A percentile compares a stretch with the other conserved stretches of the same genome.
Conservation (phyloP, 2,888 invertebrate genomes). For the Dicranocentrus wangi region DNA sequence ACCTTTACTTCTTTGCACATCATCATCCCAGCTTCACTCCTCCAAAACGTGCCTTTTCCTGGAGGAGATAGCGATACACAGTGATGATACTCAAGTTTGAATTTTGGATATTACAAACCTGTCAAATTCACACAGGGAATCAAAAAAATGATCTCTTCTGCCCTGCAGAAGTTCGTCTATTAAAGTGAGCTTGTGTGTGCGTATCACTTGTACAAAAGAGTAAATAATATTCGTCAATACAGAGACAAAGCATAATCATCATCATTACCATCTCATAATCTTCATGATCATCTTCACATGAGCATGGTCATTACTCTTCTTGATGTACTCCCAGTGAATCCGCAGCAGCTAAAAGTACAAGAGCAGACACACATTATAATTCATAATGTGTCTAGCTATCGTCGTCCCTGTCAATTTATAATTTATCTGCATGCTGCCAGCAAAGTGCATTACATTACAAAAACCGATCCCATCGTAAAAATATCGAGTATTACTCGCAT, state of each 20-base stretch:
- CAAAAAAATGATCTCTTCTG: constrained; percentile 47
- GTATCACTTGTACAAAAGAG: background rate
- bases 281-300: constrained; percentile 32
- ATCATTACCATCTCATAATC: constrained; percentile 52
- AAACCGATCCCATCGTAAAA: background rate
- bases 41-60: background rate
- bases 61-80: constrained; percentile 3
- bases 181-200: constrained; percentile 33
- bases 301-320: constrained; percentile 51
- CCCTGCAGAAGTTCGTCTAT: constrained; percentile 32
- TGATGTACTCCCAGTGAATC: constrained; percentile 22
- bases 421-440: constrained; percentile 59
- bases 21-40: background rate
- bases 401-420: constrained; percentile 56
- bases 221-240: too few species aligned
- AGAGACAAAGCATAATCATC: constrained; percentile 18
- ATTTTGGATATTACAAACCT: constrained; percentile 50
- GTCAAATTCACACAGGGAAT: constrained; percentile 61
- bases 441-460: constrained; percentile 36
- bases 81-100: constrained; percentile 39
- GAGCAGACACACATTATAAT: constrained; percentile 59
- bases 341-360: constrained; percentile 30
- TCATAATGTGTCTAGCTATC: constrained; percentile 59
- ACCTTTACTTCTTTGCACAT: too few species aligned
- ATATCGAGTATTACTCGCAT: background rate